Percentiles rank a stretch among this genome's conserved stretches.
Evolutionary conservation across 2,113 vertebrate species (phyloP).

Genomic region (Odocoileus hemionus): DNA sequence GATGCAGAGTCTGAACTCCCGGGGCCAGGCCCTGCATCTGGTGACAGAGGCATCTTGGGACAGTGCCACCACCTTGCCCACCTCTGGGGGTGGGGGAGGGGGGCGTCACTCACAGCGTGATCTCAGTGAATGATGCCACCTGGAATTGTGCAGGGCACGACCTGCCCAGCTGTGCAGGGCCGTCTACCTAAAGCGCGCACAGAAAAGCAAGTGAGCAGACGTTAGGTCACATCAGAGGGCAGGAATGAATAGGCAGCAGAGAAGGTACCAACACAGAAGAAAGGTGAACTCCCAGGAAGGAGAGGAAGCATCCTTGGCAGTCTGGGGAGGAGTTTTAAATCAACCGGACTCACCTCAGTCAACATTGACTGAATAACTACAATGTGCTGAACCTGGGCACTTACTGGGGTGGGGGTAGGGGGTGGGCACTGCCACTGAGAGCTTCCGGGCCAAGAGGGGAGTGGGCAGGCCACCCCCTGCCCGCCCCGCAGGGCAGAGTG

Average conservation of each 20-base stretch:
- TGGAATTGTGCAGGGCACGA: background rate
- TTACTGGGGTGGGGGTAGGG: background rate
- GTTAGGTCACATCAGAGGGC: background rate
- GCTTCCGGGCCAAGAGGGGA: background rate
- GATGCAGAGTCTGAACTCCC: background rate
- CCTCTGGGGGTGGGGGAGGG: background rate
- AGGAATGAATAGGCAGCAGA: background rate
- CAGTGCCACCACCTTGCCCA: background rate
- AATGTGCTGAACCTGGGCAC: background rate
- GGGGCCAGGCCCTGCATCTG: background rate
- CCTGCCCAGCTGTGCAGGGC: background rate
- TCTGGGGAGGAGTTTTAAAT: background rate
- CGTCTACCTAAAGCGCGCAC: background rate
- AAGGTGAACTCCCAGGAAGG: background rate
- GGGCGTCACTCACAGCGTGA: fast-evolving
- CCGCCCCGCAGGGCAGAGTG: fast-evolving
- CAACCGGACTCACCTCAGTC: background rate
- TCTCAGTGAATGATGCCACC: background rate
- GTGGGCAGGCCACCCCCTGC: background rate
- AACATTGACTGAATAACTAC: background rate
- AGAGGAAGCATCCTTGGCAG: background rate
- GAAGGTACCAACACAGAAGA: background rate
- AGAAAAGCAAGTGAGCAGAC: background rate
- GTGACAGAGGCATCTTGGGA: background rate
- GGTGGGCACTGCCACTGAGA: background rate